Evolutionary conservation across 2,797 vertebrate genomes (phyloP).

Genomic region (Clarias pachynema): DNA sequence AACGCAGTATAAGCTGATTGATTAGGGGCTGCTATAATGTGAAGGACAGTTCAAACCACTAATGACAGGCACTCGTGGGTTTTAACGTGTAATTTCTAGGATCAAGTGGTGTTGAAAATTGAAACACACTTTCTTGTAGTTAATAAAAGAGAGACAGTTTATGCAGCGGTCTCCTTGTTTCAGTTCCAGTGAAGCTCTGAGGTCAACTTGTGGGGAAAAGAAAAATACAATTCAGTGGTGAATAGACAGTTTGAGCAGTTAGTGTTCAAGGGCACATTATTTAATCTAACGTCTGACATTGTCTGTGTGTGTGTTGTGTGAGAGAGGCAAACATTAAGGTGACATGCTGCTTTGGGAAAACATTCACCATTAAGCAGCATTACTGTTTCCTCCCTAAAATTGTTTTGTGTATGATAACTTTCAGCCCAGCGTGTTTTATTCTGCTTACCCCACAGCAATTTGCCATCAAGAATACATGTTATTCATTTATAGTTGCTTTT

Average conservation of each 20-base stretch:
- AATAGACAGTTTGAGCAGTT: not conserved
- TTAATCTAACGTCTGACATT: not conserved
- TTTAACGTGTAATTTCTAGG: constrained; percentile 5
- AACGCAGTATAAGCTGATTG: constrained; percentile 19
- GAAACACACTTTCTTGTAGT: not conserved
- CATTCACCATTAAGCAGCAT: not conserved
- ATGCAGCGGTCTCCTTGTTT: not conserved
- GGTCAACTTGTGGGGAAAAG: not conserved
- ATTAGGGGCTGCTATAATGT: not conserved
- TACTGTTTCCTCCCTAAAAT: not conserved
- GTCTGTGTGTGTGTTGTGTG: not conserved
- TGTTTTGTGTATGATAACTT: not conserved
- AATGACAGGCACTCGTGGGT: not conserved
- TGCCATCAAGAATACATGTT: not conserved
- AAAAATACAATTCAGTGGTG: not conserved
- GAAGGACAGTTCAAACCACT: not conserved
- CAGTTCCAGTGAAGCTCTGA: not conserved
- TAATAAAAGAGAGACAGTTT: not conserved
- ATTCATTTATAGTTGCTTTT: not conserved
- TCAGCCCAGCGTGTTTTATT: not conserved
- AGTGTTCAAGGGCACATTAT: not conserved
- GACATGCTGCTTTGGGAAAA: not conserved
- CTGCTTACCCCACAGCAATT: not conserved
- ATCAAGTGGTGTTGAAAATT: not conserved
- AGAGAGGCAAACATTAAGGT: not conserved